Conservation (phyloP, 2,888 invertebrate genomes). For the Clanis bilineata region DNA sequence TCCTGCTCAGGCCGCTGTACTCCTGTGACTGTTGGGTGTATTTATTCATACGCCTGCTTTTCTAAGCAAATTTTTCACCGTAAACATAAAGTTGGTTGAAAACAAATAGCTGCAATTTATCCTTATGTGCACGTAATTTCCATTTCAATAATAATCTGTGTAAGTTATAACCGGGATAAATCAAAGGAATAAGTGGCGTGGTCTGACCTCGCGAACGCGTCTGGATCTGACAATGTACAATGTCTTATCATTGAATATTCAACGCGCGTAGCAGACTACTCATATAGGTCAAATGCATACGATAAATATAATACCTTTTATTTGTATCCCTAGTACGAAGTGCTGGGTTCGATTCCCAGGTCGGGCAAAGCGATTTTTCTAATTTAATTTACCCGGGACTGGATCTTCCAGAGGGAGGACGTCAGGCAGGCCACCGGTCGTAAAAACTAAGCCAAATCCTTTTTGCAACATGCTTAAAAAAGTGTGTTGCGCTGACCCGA, state of each 20-base stretch:
- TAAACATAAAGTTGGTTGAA: conserved; percentile 25
- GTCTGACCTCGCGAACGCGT: conserved; percentile 22
- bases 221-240: conserved; percentile 5
- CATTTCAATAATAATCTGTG: conserved; percentile 52
- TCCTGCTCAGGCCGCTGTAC: too few species aligned
- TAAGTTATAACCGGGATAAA: conserved; percentile 50
- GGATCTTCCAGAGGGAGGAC: too few species aligned
- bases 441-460: too few species aligned
- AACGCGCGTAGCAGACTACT: background rate
- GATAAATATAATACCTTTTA: background rate
- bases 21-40: too few species aligned
- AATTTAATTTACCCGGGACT: too few species aligned
- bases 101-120: conserved; percentile 50
- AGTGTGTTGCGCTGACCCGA: too few species aligned
- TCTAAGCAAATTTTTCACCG: background rate
- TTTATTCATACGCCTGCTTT: conserved; percentile 5
- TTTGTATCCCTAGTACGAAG: too few species aligned
- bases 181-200: conserved; percentile 33
- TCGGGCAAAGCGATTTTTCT: too few species aligned
- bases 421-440: too few species aligned
- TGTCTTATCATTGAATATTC: background rate
- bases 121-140: conserved; percentile 49
- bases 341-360: too few species aligned
- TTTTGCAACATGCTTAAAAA: too few species aligned
- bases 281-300: background rate